These are phyloP conservation scores for Hypolimnas misippus DNA, from an alignment of 2,888 invertebrate genomes.

Conservation along the genomic window DNA sequence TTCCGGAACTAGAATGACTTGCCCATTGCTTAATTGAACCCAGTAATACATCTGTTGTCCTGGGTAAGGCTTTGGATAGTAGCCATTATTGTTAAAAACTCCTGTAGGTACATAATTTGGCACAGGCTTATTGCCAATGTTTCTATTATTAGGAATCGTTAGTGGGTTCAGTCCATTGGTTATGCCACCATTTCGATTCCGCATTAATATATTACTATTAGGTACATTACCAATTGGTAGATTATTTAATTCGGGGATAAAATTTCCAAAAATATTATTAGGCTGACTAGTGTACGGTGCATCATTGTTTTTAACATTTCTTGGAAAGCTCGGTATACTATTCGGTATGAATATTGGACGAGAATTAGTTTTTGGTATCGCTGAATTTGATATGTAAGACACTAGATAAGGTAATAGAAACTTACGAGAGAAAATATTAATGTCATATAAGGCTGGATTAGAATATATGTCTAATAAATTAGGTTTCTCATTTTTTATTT, in stretches of 20 bases:
- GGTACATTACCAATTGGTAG: neutral
- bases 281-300: neutral
- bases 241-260: neutral
- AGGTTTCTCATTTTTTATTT: neutral
- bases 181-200: too few relatives aligned
- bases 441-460: neutral
- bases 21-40: conserved; percentile 35
- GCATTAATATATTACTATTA: too few relatives aligned
- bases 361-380: neutral
- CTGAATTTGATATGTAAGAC: neutral
- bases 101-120: too few relatives aligned
- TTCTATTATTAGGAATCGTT: too few relatives aligned
- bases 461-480: neutral
- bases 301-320: neutral
- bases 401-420: neutral
- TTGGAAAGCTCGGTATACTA: neutral
- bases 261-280: too few relatives aligned
- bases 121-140: too few relatives aligned
- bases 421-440: neutral
- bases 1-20: conserved; percentile 33
- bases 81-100: neutral
- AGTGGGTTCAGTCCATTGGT: too few relatives aligned
- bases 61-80: conserved; percentile 12
- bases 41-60: conserved; percentile 25
- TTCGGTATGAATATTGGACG: neutral